Evolutionary conservation across 2,888 invertebrate species (phyloP).

Genomic region (Lepidocyrtinus sp.): DNA sequence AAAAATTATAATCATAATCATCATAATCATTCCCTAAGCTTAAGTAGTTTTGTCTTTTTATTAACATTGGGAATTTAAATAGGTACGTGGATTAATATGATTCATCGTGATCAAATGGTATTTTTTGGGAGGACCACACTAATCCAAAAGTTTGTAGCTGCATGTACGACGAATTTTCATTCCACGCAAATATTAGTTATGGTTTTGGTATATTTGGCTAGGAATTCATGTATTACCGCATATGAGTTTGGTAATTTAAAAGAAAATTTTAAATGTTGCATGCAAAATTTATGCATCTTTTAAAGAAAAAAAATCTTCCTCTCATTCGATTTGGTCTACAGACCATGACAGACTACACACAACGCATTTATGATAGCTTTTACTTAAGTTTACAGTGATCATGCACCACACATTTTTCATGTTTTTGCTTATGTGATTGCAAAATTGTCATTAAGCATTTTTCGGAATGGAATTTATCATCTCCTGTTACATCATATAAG

Average conservation of each 20-base stretch:
- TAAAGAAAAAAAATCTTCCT: slow-evolving; percentile 49
- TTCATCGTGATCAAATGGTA: too few species aligned
- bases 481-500: too few species aligned
- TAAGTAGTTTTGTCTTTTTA: background rate
- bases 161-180: background rate
- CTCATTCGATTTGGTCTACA: slow-evolving; percentile 59
- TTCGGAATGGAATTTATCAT: too few species aligned
- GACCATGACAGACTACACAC: slow-evolving; percentile 58
- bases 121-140: slow-evolving; percentile 12
- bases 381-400: background rate
- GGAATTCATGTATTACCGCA: background rate
- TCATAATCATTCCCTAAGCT: slow-evolving; percentile 27
- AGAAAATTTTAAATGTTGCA: slow-evolving; percentile 1
- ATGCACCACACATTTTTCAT: background rate
- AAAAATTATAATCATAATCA: slow-evolving; percentile 20
- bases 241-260: too few species aligned
- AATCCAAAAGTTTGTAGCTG: background rate
- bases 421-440: background rate
- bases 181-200: background rate
- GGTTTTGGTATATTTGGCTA: background rate
- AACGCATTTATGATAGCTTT: slow-evolving; percentile 6
- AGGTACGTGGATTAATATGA: background rate
- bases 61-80: too few species aligned
- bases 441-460: too few species aligned
- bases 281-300: slow-evolving; percentile 10